Base-by-base conservation (phyloP, 92 coral and sea anemone genomes). In the Galaxea fascicularis region DNA sequence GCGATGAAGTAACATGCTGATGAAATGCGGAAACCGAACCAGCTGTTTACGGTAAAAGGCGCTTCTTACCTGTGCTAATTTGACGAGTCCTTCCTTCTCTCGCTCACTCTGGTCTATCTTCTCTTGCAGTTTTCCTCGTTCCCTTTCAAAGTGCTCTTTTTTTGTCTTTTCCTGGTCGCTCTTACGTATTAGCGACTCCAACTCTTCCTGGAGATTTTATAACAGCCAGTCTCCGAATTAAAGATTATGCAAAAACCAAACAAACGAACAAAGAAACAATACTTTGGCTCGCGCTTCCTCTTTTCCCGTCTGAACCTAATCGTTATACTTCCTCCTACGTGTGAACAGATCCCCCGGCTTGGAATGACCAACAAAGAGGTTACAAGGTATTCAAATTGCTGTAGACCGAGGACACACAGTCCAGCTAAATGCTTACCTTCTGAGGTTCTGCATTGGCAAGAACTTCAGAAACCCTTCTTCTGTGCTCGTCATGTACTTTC, bases 51-150 rank as follows among this genome's bases (percentile, higher is more conserved):
- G 17, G 76, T 17, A 41, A 28, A 56, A 60, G 60, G 20, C 11
- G 51, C 15, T 20, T 4, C 52, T 78, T 49, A 80, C 85, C 68
- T 80, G 77, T 11, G 85, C 77, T 54, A 71, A 65, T 49, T 68
- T 68, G 66, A 69, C 10, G 31, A 80, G 66, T 16, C 68, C 51
- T 35, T 80, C 85, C 65, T 20, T 41, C 66, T 68, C 68, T 24
- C 51, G 71, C 56, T 80, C 54, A 30, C 13, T 71, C 11, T 80
- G 65, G 15, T 69, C 68, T 8, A 80, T 80, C 68, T 68, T 58
- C 77, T 31, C 52, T 66, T 68, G 77, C 20, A 80, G 31, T 67
- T 67, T 71, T 35, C 31, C 29, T 11, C 85, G 65, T 15, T 71
- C 41, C 4, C 11, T 71, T 56, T 80, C 57, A 25, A 13, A 70